These are phyloP conservation scores for Vollenhovia emeryi DNA, from an alignment of 1,140 invertebrate genomes.

Conservation along the genomic window DNA sequence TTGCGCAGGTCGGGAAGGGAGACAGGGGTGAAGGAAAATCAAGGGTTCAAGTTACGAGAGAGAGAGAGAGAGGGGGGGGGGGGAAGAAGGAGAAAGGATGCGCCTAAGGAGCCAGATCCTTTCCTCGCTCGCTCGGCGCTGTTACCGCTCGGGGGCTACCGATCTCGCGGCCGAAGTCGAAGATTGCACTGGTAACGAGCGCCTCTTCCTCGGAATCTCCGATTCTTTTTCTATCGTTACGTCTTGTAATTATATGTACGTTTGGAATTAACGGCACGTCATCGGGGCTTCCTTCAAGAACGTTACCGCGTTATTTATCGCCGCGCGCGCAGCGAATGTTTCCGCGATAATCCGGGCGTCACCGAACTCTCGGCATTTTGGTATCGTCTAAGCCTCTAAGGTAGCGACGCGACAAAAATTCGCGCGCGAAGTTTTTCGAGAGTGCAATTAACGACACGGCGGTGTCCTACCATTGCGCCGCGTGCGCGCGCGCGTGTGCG, in stretches of 20 bases:
- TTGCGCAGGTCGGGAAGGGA: conserved; percentile 5
- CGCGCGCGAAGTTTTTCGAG: conserved; percentile 58
- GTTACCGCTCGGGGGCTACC: conserved; percentile 29
- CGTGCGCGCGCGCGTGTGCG: background rate
- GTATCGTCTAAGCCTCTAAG: background rate
- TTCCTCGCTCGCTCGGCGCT: conserved; percentile 6
- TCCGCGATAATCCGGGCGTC: background rate
- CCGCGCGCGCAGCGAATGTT: background rate
- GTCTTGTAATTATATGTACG: conserved; percentile 29
- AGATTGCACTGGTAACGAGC: conserved; percentile 1
- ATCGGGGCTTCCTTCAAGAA: background rate
- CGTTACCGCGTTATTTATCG: background rate
- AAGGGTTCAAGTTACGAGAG: conserved; percentile 61
- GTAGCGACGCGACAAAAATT: background rate
- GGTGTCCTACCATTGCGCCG: conserved; percentile 59
- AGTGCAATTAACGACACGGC: conserved; percentile 64
- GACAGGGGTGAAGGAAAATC: conserved; percentile 59
- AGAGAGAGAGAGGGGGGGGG: no score
- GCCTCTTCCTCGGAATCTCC: background rate
- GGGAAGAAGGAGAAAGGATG: conserved; percentile 52
- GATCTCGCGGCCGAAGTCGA: background rate
- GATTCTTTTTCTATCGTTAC: background rate
- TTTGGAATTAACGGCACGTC: conserved; percentile 14
- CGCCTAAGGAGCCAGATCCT: conserved; percentile 15
- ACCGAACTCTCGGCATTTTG: background rate